Percentiles rank a stretch among this genome's conserved stretches.
These are phyloP conservation scores for Malacoraja senta DNA, from an alignment of 2,797 vertebrate species.

Conservation along the genomic window DNA sequence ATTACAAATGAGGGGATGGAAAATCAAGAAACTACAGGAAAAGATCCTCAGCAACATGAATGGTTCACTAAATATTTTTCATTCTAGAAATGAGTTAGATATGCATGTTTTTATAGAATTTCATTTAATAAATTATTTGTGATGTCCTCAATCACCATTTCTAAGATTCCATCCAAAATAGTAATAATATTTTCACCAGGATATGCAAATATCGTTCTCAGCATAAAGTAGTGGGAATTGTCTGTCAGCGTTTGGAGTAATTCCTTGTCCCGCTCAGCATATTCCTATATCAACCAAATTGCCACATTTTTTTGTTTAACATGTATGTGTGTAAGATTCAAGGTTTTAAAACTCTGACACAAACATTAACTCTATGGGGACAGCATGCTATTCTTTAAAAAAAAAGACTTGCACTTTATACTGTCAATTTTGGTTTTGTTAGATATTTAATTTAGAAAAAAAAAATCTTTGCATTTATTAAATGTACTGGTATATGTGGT, in stretches of 20 bases:
- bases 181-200: background rate
- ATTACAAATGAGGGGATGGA: constrained; percentile 56
- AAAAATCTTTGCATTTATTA: no score
- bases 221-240: background rate
- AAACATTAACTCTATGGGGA: no score
- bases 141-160: background rate
- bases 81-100: constrained; percentile 65
- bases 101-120: background rate
- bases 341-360: no score
- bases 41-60: constrained; percentile 71
- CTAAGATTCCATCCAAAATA: background rate
- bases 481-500: background rate
- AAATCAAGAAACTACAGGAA: constrained; percentile 62
- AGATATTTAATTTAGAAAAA: no score
- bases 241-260: background rate
- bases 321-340: background rate
- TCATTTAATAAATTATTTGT: background rate
- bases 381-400: no score
- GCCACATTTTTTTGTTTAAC: background rate
- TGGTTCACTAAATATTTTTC: constrained; percentile 98
- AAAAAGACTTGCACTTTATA: no score
- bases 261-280: background rate
- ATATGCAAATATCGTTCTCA: background rate
- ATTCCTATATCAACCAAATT: background rate
- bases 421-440: no score